Conservation (phyloP, 2,113 vertebrate genomes). For the Sinocyclocheilus rhinocerous region DNA sequence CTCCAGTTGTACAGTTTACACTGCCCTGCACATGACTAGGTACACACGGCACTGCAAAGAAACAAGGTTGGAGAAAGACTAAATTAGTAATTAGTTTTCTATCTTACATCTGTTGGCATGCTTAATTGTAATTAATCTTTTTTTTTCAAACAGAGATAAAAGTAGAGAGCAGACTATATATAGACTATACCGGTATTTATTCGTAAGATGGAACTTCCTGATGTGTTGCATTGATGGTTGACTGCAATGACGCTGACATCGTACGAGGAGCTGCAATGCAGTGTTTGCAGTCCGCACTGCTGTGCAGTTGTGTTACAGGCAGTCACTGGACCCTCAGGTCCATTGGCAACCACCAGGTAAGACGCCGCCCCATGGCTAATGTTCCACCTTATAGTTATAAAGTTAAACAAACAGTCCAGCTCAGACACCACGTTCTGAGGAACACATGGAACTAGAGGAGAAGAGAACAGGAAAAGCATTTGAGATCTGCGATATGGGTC, state of each 20-base stretch:
- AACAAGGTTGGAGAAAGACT: neutral
- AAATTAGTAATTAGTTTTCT: neutral
- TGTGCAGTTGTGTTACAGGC: constrained; percentile 65
- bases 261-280: constrained; percentile 66
- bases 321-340: constrained; percentile 54
- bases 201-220: constrained; percentile 22
- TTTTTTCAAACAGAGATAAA: neutral
- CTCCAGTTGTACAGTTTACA: constrained; percentile 46
- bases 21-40: constrained; percentile 36
- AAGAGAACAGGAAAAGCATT: neutral
- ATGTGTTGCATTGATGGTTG: constrained; percentile 40
- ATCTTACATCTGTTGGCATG: neutral
- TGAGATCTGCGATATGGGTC: neutral
- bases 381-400: constrained; percentile 66
- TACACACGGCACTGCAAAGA: constrained; percentile 48
- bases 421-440: constrained; percentile 59
- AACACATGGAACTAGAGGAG: constrained; percentile 64
- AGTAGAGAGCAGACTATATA: neutral
- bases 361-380: constrained; percentile 46
- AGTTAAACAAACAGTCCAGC: constrained; percentile 63
- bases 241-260: constrained; percentile 55
- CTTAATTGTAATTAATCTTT: neutral
- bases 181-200: constrained; percentile 45
- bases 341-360: constrained; percentile 69
- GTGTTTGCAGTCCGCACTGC: constrained; percentile 62